phyloP scores from a whole-genome alignment of 2,888 invertebrate genomes.

The Elmis aenea region DNA sequence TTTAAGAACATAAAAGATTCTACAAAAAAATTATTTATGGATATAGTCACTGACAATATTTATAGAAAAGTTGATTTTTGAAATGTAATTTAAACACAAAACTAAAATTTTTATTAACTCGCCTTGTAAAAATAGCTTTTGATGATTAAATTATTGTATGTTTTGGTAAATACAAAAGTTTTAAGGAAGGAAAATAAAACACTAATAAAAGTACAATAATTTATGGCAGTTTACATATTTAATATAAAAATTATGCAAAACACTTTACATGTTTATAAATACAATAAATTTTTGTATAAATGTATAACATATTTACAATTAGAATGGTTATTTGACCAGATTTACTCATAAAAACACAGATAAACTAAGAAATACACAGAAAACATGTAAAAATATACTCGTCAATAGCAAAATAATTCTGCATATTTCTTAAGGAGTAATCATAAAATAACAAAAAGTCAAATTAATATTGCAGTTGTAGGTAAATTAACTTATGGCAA shows the following conservation, averaged over 20 bases:
- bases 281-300: conserved; percentile 35
- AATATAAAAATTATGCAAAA: conserved; percentile 44
- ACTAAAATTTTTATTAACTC: no score
- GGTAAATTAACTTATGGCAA: no score
- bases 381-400: conserved; percentile 6
- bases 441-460: conserved; percentile 9
- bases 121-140: no score
- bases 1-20: no score
- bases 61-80: no score
- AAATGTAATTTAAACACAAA: no score
- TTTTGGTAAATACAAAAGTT: no score
- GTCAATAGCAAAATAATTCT: conserved; percentile 8
- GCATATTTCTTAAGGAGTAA: conserved; percentile 11
- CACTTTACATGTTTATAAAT: conserved; percentile 39
- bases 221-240: conserved; percentile 39
- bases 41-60: no score
- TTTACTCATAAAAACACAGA: conserved; percentile 43
- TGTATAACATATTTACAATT: conserved; percentile 40
- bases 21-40: no score
- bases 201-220: conserved; percentile 29
- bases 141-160: no score
- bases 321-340: conserved; percentile 43
- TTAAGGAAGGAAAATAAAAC: no score
- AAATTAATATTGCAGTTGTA: no score
- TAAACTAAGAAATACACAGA: conserved; percentile 32